Percentiles rank a stretch among this genome's conserved stretches.
phyloP scores from a whole-genome alignment of 2,797 vertebrate genomes.

The Smutsia gigantea region DNA sequence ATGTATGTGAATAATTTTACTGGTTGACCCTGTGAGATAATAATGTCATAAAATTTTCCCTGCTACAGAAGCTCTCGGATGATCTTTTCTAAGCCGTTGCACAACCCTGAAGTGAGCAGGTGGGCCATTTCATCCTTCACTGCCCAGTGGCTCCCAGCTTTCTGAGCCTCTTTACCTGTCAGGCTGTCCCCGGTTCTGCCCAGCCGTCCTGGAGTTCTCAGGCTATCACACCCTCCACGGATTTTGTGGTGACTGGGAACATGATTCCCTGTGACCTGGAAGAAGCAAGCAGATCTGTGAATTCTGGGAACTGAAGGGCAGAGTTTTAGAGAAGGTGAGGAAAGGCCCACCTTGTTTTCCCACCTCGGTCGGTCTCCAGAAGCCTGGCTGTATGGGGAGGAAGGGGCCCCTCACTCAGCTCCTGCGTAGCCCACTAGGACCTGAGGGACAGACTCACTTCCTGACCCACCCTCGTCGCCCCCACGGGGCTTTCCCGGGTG shows the following conservation, averaged over 20 bases:
- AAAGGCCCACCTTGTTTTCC: too few relatives aligned
- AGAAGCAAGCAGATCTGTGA: neutral
- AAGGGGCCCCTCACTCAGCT: neutral
- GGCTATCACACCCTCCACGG: neutral
- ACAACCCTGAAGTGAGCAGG: too few relatives aligned
- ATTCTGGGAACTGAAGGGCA: neutral
- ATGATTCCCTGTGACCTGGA: neutral
- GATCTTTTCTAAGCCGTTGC: neutral
- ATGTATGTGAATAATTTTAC: neutral
- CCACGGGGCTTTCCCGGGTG: neutral
- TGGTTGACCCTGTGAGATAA: neutral
- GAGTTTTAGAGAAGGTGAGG: neutral
- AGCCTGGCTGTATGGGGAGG: neutral
- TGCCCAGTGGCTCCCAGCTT: neutral
- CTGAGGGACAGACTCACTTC: neutral
- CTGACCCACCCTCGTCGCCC: neutral
- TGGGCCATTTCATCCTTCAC: neutral
- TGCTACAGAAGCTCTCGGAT: neutral
- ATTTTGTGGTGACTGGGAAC: neutral
- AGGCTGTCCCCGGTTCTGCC: neutral
- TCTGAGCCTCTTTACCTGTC: too few relatives aligned
- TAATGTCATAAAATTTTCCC: neutral
- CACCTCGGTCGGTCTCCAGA: neutral
- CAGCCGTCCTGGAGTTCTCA: neutral
- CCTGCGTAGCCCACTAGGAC: neutral